phyloP scores from a whole-genome alignment of 1,140 invertebrate genomes.

The Brachionus sp. region DNA sequence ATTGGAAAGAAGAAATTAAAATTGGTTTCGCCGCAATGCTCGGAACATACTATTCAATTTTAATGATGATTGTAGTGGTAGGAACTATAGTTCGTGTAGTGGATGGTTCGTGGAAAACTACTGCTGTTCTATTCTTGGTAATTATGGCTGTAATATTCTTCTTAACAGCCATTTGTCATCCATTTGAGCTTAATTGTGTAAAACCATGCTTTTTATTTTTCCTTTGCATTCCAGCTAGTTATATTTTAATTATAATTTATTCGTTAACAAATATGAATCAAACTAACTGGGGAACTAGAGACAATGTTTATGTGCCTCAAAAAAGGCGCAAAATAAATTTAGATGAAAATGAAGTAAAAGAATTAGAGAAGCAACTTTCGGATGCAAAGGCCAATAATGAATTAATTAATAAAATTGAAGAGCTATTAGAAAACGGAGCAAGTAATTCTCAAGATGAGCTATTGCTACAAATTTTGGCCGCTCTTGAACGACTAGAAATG shows the following conservation, averaged over 20 bases:
- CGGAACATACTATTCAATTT: constrained; percentile 52
- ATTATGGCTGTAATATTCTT: constrained; percentile 61
- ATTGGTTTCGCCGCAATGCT: constrained; percentile 53
- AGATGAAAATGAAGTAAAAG: constrained; percentile 37
- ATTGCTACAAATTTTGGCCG: constrained; percentile 41
- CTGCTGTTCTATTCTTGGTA: constrained; percentile 53
- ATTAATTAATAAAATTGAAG: constrained; percentile 31
- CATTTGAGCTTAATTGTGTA: constrained; percentile 66
- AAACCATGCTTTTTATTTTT: constrained; percentile 78
- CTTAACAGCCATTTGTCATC: constrained; percentile 73
- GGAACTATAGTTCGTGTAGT: constrained; percentile 53
- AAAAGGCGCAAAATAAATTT: constrained; percentile 35
- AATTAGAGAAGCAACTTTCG: constrained; percentile 22
- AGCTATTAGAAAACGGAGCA: constrained; percentile 23
- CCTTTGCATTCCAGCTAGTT: constrained; percentile 87
- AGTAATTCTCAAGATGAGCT: constrained; percentile 44
- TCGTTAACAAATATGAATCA: constrained; percentile 84
- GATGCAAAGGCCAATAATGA: constrained; percentile 40
- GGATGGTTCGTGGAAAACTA: constrained; percentile 53
- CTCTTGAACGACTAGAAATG: constrained; percentile 22
- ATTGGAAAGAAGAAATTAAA: constrained; percentile 61
- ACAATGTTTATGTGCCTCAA: constrained; percentile 55
- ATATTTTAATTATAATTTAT: constrained; percentile 83
- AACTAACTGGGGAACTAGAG: constrained; percentile 84
- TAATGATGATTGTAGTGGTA: constrained; percentile 58